Evolutionary conservation across 2,113 vertebrate genomes (phyloP).

Genomic region (Tychaedon coryphoeus): DNA sequence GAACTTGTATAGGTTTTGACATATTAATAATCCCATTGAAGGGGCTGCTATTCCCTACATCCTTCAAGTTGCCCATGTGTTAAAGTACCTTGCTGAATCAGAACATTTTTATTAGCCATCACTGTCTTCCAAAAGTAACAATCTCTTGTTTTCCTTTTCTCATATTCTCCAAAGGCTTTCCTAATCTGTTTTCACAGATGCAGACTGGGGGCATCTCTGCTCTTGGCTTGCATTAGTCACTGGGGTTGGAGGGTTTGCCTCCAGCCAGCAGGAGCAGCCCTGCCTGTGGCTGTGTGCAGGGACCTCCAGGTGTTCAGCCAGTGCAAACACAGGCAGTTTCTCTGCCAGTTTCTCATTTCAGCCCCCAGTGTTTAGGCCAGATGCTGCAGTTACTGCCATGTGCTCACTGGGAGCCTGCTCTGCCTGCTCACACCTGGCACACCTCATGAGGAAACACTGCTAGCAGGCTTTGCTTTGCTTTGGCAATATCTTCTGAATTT

Average conservation of each 20-base stretch:
- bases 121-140: not conserved
- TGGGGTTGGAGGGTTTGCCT: not conserved
- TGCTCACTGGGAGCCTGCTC: not conserved
- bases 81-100: not conserved
- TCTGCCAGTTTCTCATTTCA: not conserved
- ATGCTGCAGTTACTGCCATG: not conserved
- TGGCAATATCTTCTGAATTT: not conserved
- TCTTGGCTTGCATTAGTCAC: not conserved
- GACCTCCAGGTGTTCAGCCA: not conserved
- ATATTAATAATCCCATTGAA: not conserved
- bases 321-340: not conserved
- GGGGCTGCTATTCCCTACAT: not conserved
- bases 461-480: not conserved
- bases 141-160: not conserved
- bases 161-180: not conserved
- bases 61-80: not conserved
- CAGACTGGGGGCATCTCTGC: not conserved
- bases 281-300: fast-evolving
- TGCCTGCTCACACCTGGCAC: not conserved
- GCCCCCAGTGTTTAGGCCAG: not conserved
- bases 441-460: not conserved
- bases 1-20: not conserved
- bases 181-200: conserved; percentile 17
- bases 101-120: not conserved
- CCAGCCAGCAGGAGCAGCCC: not conserved